phyloP scores from a whole-genome alignment of 2,113 vertebrate genomes.

The Thamnaconus septentrionalis region DNA sequence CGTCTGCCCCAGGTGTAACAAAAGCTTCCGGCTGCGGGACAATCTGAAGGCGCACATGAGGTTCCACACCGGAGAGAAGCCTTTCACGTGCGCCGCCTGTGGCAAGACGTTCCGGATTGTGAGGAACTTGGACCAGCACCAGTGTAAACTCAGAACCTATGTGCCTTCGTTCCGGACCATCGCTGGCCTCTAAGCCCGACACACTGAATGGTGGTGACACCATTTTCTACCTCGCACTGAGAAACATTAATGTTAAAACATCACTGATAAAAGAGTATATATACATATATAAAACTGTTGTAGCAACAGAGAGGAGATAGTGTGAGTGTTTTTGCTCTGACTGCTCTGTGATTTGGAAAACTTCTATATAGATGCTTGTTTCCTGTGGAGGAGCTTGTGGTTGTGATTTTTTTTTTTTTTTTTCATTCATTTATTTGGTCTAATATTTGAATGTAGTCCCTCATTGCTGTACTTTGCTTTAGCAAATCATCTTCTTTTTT shows the following conservation, averaged over 20 bases:
- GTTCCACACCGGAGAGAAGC: slow-evolving; percentile 74
- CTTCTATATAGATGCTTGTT: no score
- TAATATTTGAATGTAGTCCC: no score
- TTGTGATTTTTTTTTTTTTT: no score
- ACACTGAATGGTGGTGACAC: neutral
- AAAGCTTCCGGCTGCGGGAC: slow-evolving; percentile 72
- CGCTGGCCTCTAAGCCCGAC: slow-evolving; percentile 49
- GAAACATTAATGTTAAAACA: neutral
- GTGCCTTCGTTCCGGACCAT: slow-evolving; percentile 55
- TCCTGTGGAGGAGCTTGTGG: no score
- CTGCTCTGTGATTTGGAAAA: no score
- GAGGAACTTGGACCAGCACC: slow-evolving; percentile 71
- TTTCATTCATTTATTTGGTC: no score
- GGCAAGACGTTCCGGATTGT: slow-evolving; percentile 69
- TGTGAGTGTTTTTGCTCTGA: no score
- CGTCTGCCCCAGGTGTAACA: slow-evolving; percentile 64
- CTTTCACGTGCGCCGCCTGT: slow-evolving; percentile 63
- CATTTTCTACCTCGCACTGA: slow-evolving; percentile 47
- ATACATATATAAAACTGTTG: neutral
- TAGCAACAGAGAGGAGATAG: no score
- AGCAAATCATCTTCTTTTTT: no score
- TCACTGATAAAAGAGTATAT: no score
- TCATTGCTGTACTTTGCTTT: no score
- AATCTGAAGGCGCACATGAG: slow-evolving; percentile 73
- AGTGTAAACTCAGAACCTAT: slow-evolving; percentile 35